Percentiles rank a stretch among this genome's conserved stretches.
phyloP scores from a whole-genome alignment of 2,888 invertebrate genomes.

The Lasius fuliginosus region DNA sequence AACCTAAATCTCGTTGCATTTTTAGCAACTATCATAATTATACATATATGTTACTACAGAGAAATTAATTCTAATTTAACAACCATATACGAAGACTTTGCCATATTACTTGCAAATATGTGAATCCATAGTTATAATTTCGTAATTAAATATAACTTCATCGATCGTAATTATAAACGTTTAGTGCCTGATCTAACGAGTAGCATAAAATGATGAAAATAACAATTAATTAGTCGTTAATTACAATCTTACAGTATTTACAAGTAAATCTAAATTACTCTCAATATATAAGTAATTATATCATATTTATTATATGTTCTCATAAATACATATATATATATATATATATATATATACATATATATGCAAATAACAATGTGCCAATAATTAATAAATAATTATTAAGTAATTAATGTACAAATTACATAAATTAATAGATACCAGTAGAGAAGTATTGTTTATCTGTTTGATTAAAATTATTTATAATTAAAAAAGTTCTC shows the following conservation, averaged over 20 bases:
- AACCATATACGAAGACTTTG: slow-evolving; percentile 18
- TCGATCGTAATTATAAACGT: slow-evolving; percentile 18
- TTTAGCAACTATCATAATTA: slow-evolving; percentile 58
- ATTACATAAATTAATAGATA: not conserved
- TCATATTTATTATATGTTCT: too few relatives aligned
- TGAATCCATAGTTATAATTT: not conserved
- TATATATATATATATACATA: not conserved
- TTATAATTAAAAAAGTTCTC: not conserved
- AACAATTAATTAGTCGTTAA: not conserved
- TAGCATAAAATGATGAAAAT: slow-evolving; percentile 12
- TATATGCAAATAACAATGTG: not conserved
- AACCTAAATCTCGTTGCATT: slow-evolving; percentile 39
- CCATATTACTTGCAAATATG: not conserved
- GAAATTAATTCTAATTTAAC: slow-evolving; percentile 64
- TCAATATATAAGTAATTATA: not conserved
- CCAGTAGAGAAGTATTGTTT: not conserved
- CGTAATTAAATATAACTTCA: slow-evolving; percentile 6
- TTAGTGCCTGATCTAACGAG: not conserved
- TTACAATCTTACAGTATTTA: not conserved
- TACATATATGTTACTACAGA: slow-evolving; percentile 49
- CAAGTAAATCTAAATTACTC: not conserved
- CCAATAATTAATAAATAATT: too few relatives aligned
- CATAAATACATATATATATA: not conserved
- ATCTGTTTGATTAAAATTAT: slow-evolving; percentile 4
- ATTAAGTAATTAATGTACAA: not conserved